Base-by-base conservation (phyloP, 2,113 vertebrate species). In the Muscicapa adusta region DNA sequence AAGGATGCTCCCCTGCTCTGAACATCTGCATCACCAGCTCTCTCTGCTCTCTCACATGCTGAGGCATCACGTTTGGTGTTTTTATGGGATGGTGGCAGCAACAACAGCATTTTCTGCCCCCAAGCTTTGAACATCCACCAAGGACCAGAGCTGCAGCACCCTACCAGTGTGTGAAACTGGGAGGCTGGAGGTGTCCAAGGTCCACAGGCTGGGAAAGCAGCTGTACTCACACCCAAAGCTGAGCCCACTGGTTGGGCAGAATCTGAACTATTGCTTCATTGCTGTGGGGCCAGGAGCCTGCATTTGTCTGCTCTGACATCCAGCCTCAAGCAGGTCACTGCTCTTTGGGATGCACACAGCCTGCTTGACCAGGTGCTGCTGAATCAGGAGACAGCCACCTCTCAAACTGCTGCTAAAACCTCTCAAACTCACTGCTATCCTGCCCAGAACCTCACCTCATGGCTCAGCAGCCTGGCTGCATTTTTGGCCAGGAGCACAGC, bases 261-360 rank as follows among this genome's bases (percentile, higher is more conserved):
- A 73, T 25, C 8, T 50, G 60, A 20, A 6, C 33, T 71, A 3
- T 34, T 36, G 42, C 12, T 34, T 78, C 40, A 53, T 6, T n/a
- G 19, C 23, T 4, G 11, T 34, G 56, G 11, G 54, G 18, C n/a
- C 3, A 6, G 50, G 40, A 68, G 24, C 22, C 40, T 77, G 34
- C 22, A 5, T 14, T 60, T 19, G 19, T 23, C 43, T 28, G 10
- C 67, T 63, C 67, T 72, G 76, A 22, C 22, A 67, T 16, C 56
- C 70, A 77, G 0, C 33, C 34, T 24, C 4, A 10, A 13, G 43
- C 25, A 50, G 34, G 42, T 62, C 57, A 4, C 45, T 1, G 2
- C 50, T 28, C 23, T 66, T 50, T 1, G 7, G 56, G n/a, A 28
- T 62, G 65, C 43, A 22, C 34, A 29, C 29, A 84, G 40, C 28